Evolutionary conservation across 2,888 invertebrate genomes (phyloP).

Genomic region (Nemotelus nigrinus): DNA sequence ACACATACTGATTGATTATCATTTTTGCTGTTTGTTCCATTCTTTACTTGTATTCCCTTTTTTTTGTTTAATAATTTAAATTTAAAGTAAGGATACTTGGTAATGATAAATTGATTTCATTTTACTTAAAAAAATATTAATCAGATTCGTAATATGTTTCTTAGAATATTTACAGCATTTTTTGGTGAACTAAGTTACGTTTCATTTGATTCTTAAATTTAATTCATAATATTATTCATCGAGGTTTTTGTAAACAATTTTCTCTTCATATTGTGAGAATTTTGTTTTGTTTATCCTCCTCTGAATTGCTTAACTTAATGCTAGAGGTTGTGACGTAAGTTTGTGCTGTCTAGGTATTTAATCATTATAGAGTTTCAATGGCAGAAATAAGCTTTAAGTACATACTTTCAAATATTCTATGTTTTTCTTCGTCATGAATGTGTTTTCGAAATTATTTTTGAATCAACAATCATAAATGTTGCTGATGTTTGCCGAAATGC

Average conservation of each 20-base stretch:
- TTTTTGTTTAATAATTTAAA: conserved; percentile 26
- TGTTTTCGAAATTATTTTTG: background rate
- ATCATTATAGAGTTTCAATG: background rate
- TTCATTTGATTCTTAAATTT: background rate
- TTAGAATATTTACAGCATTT: conserved; percentile 36
- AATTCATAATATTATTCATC: background rate
- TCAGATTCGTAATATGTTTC: conserved; percentile 36
- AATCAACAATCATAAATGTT: too few species aligned
- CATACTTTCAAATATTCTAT: background rate
- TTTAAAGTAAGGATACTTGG: conserved; percentile 19
- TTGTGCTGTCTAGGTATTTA: too few species aligned
- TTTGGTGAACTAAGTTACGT: conserved; percentile 22
- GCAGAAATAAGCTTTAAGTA: conserved; percentile 21
- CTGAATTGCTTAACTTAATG: conserved; percentile 24
- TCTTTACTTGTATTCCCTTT: background rate
- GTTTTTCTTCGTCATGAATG: background rate
- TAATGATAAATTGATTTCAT: conserved; percentile 29
- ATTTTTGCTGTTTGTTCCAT: conserved; percentile 34
- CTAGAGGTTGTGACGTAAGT: background rate
- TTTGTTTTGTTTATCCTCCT: background rate
- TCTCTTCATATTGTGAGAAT: background rate
- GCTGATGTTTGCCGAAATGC: too few species aligned
- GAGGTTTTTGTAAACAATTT: background rate
- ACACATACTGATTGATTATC: conserved; percentile 41
- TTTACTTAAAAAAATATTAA: conserved; percentile 40